phyloP scores from a whole-genome alignment of 2,888 invertebrate genomes.

The Pecten maximus region DNA sequence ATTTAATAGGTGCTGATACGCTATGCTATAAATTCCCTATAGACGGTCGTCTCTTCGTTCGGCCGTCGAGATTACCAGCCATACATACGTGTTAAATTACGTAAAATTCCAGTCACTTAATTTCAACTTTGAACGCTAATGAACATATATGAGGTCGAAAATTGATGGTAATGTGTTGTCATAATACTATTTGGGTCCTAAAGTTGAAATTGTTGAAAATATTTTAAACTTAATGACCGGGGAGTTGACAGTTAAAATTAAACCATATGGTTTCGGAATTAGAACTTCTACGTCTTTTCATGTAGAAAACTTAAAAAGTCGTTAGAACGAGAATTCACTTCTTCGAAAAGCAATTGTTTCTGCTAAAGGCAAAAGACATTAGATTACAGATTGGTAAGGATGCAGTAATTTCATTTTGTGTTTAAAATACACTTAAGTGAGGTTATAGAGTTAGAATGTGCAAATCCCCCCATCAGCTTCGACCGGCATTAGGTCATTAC shows the following conservation, averaged over 20 bases:
- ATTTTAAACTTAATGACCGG: conserved; percentile 27
- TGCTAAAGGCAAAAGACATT: conserved; percentile 33
- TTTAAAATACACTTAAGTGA: conserved; percentile 33
- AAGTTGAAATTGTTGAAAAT: conserved; percentile 35
- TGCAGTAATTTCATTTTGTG: conserved; percentile 29
- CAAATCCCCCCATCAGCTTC: conserved; percentile 26
- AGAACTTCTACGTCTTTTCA: conserved; percentile 26
- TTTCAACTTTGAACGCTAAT: conserved; percentile 33
- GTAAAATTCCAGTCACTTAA: conserved; percentile 27
- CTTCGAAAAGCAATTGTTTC: conserved; percentile 33
- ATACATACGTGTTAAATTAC: conserved; percentile 25
- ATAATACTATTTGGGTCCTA: conserved; percentile 33
- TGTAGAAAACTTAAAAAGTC: conserved; percentile 33
- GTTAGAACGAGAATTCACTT: conserved; percentile 33
- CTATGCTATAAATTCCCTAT: neutral
- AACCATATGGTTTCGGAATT: conserved; percentile 35
- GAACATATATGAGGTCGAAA: conserved; percentile 35
- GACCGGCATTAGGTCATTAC: conserved; percentile 18
- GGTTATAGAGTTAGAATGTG: conserved; percentile 23
- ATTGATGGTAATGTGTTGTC: conserved; percentile 35
- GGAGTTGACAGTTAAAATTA: conserved; percentile 15
- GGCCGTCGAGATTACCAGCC: conserved; percentile 27
- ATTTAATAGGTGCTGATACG: neutral
- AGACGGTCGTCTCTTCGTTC: neutral
- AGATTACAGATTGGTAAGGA: conserved; percentile 27